Base-by-base conservation (phyloP, 2,888 invertebrate genomes). In the Choreutis nemorana region DNA sequence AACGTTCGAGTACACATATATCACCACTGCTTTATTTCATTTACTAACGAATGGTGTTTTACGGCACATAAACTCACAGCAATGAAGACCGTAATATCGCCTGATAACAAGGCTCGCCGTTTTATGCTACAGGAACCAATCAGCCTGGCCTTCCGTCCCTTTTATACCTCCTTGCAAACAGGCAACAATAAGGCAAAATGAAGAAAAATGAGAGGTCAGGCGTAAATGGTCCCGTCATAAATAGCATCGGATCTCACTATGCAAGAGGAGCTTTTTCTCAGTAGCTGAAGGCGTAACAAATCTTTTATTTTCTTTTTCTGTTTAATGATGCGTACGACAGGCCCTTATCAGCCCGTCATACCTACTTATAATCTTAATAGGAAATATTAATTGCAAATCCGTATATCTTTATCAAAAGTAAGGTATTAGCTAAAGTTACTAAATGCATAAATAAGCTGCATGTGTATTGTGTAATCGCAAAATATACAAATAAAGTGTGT, bases 71-170 rank as follows among this genome's bases (percentile, higher is more conserved):
- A 61, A 55, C 45, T 52, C 39, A 21, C 36, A 41, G 47, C 45
- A 42, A 42, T 28, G 37, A 30, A 30, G 32, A 30, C 31, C 26
- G 36, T 42, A 42, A 48, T 48, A 50, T 51, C 34, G 40, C 41
- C 48, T 59, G 55, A 55, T 57, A 58, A 57, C 53, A 56, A 52
- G 51, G 35, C 49, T 43, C 39, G 41, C 41, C 36, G 35, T 53
- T 50, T 50, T 45, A 50, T 36, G 33, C 37, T 36, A 28, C 31
- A 14, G 28, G 29, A 35, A 33, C 53, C 52, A 50, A 39, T 34
- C 31, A 32, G n/a, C 8, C 25, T 38, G 50, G 44, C 23, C 53
- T 38, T 7, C 31, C 37, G 10, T 33, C 34, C 32, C 30, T 31
- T 35, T 23, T 29, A 29, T 32, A 9, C 10, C 22, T 21, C 24